A percentile compares a stretch with the other conserved stretches of the same genome.
These are phyloP conservation scores for Enoplosus armatus DNA, from an alignment of 2,797 vertebrate species.

Conservation along the genomic window DNA sequence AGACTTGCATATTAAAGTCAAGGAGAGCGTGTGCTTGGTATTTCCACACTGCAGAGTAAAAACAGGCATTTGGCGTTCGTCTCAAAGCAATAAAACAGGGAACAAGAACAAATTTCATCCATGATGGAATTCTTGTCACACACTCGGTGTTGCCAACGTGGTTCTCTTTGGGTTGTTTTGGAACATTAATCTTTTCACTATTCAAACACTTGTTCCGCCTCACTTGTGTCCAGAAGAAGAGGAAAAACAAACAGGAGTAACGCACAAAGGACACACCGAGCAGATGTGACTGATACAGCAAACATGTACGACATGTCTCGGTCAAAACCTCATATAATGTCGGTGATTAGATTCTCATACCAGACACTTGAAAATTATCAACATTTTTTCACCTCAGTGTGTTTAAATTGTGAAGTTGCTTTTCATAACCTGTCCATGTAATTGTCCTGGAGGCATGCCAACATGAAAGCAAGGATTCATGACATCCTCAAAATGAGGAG, in stretches of 20 bases:
- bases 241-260: constrained; percentile 56
- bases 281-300: constrained; percentile 20
- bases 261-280: constrained; percentile 30
- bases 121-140: constrained; percentile 44
- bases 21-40: constrained; percentile 37
- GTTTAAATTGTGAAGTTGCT: constrained; percentile 8
- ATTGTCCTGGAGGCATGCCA: background rate
- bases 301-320: constrained; percentile 25
- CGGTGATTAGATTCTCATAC: constrained; percentile 28
- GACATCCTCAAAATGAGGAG: constrained; percentile 20
- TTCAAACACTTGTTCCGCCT: constrained; percentile 46
- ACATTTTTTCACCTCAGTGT: background rate
- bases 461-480: constrained; percentile 9
- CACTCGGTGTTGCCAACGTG: constrained; percentile 1
- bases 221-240: constrained; percentile 37
- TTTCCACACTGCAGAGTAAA: constrained; percentile 60
- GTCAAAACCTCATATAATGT: constrained; percentile 8
- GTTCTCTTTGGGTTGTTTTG: constrained; percentile 58
- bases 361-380: constrained; percentile 17
- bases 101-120: constrained; percentile 43
- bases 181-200: constrained; percentile 46
- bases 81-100: constrained; percentile 45
- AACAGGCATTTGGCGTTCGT: constrained; percentile 52
- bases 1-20: constrained; percentile 24
- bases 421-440: constrained; percentile 34